phyloP scores from a whole-genome alignment of 2,113 vertebrate species.

The Arvicanthis niloticus region DNA sequence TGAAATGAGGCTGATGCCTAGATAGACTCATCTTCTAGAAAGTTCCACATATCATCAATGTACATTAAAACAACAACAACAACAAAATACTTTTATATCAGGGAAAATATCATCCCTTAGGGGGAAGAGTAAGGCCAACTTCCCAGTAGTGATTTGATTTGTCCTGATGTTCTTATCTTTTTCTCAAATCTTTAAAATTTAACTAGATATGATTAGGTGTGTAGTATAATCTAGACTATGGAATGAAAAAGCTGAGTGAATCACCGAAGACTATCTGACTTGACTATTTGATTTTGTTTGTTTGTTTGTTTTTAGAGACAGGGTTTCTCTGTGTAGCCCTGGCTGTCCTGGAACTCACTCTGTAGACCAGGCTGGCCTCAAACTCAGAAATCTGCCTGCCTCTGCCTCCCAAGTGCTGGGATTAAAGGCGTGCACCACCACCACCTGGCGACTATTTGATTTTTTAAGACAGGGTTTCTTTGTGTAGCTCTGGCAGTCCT shows the following conservation, averaged over 20 bases:
- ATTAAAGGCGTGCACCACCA: background rate
- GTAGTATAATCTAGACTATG: background rate
- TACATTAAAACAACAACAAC: constrained; percentile 20
- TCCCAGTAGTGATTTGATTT: constrained; percentile 1
- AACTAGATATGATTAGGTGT: background rate
- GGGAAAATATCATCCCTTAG: background rate
- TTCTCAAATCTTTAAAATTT: background rate
- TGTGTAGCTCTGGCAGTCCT: background rate
- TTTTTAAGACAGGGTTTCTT: background rate
- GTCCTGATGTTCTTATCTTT: background rate
- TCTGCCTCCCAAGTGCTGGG: background rate
- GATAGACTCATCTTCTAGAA: background rate
- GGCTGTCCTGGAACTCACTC: background rate
- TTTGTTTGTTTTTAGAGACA: background rate
- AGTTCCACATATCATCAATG: background rate
- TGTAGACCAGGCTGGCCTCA: background rate
- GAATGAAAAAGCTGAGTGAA: constrained; percentile 52
- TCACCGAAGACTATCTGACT: background rate
- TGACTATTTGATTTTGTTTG: no score
- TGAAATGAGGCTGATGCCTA: background rate
- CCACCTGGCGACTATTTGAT: no score
- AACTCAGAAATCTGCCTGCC: background rate
- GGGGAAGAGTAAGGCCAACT: background rate
- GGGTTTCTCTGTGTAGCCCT: background rate
- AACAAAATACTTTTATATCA: background rate